A percentile compares a stretch with the other conserved stretches of the same genome.
Conservation (phyloP, 2,113 vertebrate species). For the Psilopogon haemacephalus region DNA sequence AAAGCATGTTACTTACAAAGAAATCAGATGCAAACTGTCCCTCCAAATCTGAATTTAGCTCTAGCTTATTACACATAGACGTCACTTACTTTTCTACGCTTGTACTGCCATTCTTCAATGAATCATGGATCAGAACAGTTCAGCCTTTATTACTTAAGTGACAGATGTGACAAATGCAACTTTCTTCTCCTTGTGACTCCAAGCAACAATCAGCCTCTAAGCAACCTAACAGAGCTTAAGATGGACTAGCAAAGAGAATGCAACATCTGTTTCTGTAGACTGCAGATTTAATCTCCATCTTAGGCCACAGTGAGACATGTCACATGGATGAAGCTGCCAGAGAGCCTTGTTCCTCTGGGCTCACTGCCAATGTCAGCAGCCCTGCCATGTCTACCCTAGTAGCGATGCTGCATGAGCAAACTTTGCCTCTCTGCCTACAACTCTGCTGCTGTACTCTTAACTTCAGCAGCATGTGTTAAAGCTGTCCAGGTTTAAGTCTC, state of each 20-base stretch:
- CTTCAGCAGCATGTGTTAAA: background rate
- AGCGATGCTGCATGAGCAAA: background rate
- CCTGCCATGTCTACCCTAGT: background rate
- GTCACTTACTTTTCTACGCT: background rate
- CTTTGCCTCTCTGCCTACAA: background rate
- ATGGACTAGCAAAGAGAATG: background rate
- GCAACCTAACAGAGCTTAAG: background rate
- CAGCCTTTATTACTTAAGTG: background rate
- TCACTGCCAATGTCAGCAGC: background rate
- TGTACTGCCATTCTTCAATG: background rate
- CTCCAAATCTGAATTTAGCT: background rate
- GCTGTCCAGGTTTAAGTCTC: background rate
- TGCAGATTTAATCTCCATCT: rapidly evolving
- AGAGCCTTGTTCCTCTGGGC: background rate
- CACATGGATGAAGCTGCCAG: background rate
- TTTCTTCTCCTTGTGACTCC: background rate
- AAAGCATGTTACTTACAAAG: background rate
- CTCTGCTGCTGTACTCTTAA: background rate
- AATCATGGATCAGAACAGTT: background rate
- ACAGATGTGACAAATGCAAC: too few species aligned
- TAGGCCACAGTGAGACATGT: background rate
- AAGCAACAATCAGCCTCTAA: background rate
- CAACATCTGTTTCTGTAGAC: background rate
- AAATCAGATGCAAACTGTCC: background rate
- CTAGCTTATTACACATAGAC: background rate